Conservation (phyloP, 2,888 invertebrate genomes). For the Netelia inedita region DNA sequence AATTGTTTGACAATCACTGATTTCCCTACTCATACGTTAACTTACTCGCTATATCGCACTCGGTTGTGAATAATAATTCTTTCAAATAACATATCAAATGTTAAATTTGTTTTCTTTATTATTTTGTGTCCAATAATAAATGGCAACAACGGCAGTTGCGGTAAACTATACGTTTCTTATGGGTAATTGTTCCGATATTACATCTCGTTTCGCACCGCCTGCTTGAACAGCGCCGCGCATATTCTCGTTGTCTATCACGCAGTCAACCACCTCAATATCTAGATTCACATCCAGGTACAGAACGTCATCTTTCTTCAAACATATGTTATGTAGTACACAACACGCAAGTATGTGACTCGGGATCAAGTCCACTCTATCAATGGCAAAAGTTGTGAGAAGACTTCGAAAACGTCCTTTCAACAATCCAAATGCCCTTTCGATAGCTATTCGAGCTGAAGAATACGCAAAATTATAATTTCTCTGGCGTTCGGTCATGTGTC, state of each 20-base stretch:
- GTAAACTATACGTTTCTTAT: conserved; percentile 35
- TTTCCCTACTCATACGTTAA: conserved; percentile 23
- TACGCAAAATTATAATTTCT: conserved; percentile 58
- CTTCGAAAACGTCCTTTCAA: conserved; percentile 62
- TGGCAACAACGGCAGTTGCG: conserved; percentile 3
- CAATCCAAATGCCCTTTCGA: conserved; percentile 59
- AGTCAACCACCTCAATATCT: conserved; percentile 17
- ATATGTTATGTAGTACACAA: conserved; percentile 61
- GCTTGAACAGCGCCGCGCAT: conserved; percentile 22
- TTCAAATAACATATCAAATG: conserved; percentile 28
- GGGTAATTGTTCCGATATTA: conserved; percentile 47
- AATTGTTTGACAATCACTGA: conserved; percentile 24
- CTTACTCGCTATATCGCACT: conserved; percentile 22
- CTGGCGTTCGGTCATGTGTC: conserved; percentile 50
- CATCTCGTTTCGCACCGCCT: conserved; percentile 43
- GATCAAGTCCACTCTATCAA: conserved; percentile 42
- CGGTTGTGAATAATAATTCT: conserved; percentile 24
- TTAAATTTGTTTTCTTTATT: conserved; percentile 17
- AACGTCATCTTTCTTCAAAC: conserved; percentile 46
- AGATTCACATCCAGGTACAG: conserved; percentile 28
- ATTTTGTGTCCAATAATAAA: conserved; percentile 25
- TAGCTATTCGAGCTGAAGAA: conserved; percentile 52
- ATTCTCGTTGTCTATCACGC: conserved; percentile 26
- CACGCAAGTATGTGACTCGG: conserved; percentile 60
- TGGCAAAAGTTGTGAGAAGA: conserved; percentile 43